Evolutionary conservation across 35 echinoderm and acorn worm genomes (phyloP).

Genomic region (Apostichopus californicus): DNA sequence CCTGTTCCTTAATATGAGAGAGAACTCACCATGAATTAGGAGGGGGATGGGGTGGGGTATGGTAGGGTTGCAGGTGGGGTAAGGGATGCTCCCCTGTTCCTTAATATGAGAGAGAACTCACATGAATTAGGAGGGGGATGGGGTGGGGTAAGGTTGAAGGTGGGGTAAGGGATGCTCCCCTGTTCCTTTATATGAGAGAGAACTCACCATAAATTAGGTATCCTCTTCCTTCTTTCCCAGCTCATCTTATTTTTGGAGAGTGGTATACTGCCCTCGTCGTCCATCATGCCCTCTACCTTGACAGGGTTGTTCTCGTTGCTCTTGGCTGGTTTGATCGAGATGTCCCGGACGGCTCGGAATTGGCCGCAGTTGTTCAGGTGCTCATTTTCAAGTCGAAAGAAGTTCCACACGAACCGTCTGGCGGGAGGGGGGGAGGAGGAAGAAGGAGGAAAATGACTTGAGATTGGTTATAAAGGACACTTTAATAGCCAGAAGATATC

Average conservation of each 20-base stretch:
- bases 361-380: slow-evolving; percentile 99
- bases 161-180: not conserved
- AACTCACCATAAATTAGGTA: slow-evolving; percentile 23
- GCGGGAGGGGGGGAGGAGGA: too few relatives aligned
- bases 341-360: slow-evolving; percentile 94
- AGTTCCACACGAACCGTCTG: slow-evolving; percentile 98
- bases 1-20: too few relatives aligned
- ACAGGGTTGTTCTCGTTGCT: slow-evolving; percentile 77
- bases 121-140: too few relatives aligned
- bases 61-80: not conserved
- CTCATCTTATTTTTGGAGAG: slow-evolving; percentile 73
- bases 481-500: too few relatives aligned
- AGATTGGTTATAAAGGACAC: too few relatives aligned
- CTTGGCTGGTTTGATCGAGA: slow-evolving; percentile 92
- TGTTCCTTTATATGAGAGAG: slow-evolving; percentile 4
- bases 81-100: not conserved
- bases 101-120: slow-evolving; percentile 23
- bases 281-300: slow-evolving; percentile 92
- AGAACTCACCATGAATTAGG: too few relatives aligned
- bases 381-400: slow-evolving; percentile 96
- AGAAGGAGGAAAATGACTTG: too few relatives aligned
- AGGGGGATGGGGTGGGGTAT: too few relatives aligned
- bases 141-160: not conserved
- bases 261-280: slow-evolving; percentile 73
- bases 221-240: slow-evolving; percentile 36